A percentile compares a stretch with the other conserved stretches of the same genome.
Conservation (phyloP, 2,888 invertebrate genomes). For the Drosophila colorata region DNA sequence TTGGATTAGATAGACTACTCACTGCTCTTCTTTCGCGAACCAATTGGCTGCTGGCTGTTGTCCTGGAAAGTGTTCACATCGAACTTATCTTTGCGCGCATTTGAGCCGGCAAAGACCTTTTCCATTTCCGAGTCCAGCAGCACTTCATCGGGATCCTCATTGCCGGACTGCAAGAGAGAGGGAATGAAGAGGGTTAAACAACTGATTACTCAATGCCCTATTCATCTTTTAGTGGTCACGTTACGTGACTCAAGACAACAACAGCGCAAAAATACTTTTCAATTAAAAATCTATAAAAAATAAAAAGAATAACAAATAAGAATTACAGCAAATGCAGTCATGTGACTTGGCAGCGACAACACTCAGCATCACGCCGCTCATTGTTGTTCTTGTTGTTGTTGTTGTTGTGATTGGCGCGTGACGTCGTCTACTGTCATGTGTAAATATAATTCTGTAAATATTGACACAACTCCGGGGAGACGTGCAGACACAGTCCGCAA, state of each 20-base stretch:
- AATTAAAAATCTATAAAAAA: slow-evolving; percentile 74
- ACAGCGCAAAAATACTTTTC: slow-evolving; percentile 65
- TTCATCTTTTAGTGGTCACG: slow-evolving; percentile 55
- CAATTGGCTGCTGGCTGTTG: slow-evolving; percentile 78
- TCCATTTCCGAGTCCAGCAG: slow-evolving; percentile 95
- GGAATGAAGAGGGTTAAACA: no score
- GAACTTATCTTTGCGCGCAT: slow-evolving; percentile 86
- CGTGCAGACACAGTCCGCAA: slow-evolving; percentile 10
- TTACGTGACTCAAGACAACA: slow-evolving; percentile 62
- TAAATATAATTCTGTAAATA: slow-evolving; percentile 50
- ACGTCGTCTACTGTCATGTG: slow-evolving; percentile 49
- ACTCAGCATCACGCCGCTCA: slow-evolving; percentile 56
- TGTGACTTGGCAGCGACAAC: slow-evolving; percentile 59
- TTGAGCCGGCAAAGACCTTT: slow-evolving; percentile 92
- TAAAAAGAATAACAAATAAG: slow-evolving; percentile 36
- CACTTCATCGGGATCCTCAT: slow-evolving; percentile 88
- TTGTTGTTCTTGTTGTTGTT: slow-evolving; percentile 24
- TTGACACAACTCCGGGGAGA: slow-evolving; percentile 15
- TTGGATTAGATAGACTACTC: neutral
- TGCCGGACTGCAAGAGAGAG: slow-evolving; percentile 84
- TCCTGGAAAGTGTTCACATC: slow-evolving; percentile 87
- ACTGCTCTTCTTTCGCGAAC: slow-evolving; percentile 81
- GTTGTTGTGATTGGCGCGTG: slow-evolving; percentile 30
- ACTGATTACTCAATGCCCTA: slow-evolving; percentile 46
- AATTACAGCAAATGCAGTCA: slow-evolving; percentile 45